Evolutionary conservation across 2,888 invertebrate species (phyloP).

Genomic region (Marasmarcha lunaedactyla): DNA sequence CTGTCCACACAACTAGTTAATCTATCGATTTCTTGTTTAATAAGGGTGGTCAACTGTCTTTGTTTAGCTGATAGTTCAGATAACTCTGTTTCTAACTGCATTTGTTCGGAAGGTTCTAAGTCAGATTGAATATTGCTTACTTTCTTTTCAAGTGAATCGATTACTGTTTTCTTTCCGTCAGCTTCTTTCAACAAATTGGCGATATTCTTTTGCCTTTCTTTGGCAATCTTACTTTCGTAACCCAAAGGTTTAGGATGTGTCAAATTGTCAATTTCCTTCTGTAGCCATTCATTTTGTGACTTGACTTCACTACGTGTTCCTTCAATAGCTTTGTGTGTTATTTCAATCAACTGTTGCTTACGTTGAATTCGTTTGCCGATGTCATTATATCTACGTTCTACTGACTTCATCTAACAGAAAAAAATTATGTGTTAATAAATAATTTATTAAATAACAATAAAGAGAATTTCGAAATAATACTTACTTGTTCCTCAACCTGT

Average conservation of each 20-base stretch:
- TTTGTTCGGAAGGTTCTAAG: conserved; percentile 86
- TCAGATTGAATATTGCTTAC: conserved; percentile 87
- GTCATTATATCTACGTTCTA: conserved; percentile 87
- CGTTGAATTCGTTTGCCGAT: conserved; percentile 86
- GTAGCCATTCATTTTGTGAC: conserved; percentile 83
- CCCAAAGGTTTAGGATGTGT: conserved; percentile 78
- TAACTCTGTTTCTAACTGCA: conserved; percentile 80
- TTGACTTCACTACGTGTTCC: conserved; percentile 84
- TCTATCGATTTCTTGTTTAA: conserved; percentile 80
- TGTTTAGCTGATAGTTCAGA: conserved; percentile 81
- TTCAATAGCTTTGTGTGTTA: conserved; percentile 85
- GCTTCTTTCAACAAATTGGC: conserved; percentile 85
- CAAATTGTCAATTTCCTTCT: conserved; percentile 76
- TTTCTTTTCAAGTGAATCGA: conserved; percentile 86
- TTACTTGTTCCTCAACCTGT: conserved; percentile 87
- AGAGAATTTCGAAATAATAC: not conserved
- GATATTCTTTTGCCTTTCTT: conserved; percentile 77
- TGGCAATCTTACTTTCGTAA: conserved; percentile 81
- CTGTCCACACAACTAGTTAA: conserved; percentile 78
- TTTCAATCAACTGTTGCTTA: conserved; percentile 85
- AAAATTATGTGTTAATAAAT: conserved; percentile 2
- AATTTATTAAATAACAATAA: not conserved
- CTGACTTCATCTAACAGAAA: conserved; percentile 75
- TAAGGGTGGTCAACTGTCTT: conserved; percentile 76
- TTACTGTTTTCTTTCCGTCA: conserved; percentile 84